Percentiles rank a stretch among this genome's conserved stretches.
Conservation (phyloP, 1,140 invertebrate genomes). For the Hypothenemus hampei region DNA sequence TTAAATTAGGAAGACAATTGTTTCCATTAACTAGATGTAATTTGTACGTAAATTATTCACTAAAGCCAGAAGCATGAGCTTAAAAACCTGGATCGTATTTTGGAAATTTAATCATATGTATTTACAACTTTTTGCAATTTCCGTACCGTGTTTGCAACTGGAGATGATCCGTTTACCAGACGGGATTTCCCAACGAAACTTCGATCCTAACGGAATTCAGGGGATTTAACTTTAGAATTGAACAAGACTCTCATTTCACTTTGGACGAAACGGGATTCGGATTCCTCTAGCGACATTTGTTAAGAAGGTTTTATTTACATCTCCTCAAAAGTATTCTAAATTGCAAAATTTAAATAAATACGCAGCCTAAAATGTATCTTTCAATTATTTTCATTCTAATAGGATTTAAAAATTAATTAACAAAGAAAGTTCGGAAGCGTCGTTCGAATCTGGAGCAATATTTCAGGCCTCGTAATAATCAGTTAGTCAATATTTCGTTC, state of each 20-base stretch:
- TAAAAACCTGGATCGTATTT: no score
- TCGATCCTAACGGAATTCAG: slow-evolving; percentile 9
- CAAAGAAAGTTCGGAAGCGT: neutral
- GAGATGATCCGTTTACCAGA: slow-evolving; percentile 6
- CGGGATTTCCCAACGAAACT: slow-evolving; percentile 1
- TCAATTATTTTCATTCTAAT: neutral
- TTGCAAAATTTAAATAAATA: neutral
- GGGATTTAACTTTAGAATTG: slow-evolving; percentile 13
- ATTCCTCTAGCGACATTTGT: neutral
- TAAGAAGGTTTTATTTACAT: neutral
- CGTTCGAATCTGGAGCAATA: neutral
- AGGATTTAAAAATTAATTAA: slow-evolving; percentile 4
- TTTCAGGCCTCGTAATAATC: slow-evolving; percentile 8
- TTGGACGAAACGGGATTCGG: neutral
- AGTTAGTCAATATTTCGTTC: slow-evolving; percentile 5
- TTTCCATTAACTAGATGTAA: no score
- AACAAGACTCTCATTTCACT: slow-evolving; percentile 11
- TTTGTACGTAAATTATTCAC: no score
- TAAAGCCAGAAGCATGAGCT: no score
- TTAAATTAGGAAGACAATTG: no score
- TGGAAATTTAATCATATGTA: neutral
- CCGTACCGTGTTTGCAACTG: neutral
- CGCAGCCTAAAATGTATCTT: neutral
- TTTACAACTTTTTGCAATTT: slow-evolving; percentile 12
- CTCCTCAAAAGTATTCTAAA: neutral